phyloP scores from a whole-genome alignment of 2,888 invertebrate genomes.

The Zygothrica quintamaculata region DNA sequence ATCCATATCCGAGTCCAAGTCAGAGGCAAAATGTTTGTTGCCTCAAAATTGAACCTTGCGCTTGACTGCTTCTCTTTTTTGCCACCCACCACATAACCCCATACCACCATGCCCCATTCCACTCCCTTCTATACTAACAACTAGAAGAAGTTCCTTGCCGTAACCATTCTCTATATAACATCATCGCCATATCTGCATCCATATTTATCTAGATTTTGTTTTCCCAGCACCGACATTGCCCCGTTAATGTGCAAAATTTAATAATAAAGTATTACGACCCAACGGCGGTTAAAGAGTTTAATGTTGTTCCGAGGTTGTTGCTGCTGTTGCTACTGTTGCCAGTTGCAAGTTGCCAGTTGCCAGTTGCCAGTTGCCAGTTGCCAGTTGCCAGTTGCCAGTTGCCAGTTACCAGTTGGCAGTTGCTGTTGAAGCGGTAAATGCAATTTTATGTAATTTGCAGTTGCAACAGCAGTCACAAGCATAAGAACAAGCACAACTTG shows the following conservation, averaged over 20 bases:
- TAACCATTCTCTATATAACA: slow-evolving; percentile 3
- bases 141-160: too few relatives aligned
- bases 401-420: neutral
- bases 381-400: neutral
- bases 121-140: neutral
- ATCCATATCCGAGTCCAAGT: slow-evolving; percentile 14
- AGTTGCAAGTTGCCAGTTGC: neutral
- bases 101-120: neutral
- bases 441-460: slow-evolving; percentile 51
- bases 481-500: too few relatives aligned
- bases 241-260: slow-evolving; percentile 77
- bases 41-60: slow-evolving; percentile 74
- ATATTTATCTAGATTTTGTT: slow-evolving; percentile 79
- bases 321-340: slow-evolving; percentile 6
- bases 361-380: neutral
- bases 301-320: slow-evolving; percentile 39
- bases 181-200: slow-evolving; percentile 52
- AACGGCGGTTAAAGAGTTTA: slow-evolving; percentile 70
- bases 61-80: slow-evolving; percentile 54
- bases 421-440: slow-evolving; percentile 41
- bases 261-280: slow-evolving; percentile 74
- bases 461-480: slow-evolving; percentile 23
- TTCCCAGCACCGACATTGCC: slow-evolving; percentile 49
- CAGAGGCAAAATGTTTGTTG: slow-evolving; percentile 58
- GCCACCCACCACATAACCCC: neutral